Conservation (phyloP, 2,888 invertebrate species). For the Hecatera dysodea region DNA sequence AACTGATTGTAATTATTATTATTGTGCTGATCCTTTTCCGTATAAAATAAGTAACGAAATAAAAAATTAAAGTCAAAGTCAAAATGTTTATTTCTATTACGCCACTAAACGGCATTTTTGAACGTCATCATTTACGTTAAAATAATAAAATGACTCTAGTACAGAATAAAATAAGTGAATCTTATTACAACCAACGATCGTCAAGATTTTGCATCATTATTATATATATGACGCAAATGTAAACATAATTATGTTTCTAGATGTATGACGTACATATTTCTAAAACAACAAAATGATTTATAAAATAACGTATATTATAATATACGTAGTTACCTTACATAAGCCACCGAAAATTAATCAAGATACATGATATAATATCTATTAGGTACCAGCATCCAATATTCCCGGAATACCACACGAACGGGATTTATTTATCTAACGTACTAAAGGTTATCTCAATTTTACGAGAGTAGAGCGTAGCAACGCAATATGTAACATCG, state of each 20-base stretch:
- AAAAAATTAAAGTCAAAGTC: no score
- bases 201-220: background rate
- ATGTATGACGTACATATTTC: background rate
- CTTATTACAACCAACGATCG: no score
- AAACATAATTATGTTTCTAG: no score
- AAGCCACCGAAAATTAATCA: slow-evolving; percentile 35
- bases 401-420: slow-evolving; percentile 11
- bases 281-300: background rate
- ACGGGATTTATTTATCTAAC: slow-evolving; percentile 41
- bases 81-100: no score
- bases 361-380: slow-evolving; percentile 7
- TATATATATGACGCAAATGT: no score
- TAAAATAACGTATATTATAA: background rate
- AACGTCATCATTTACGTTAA: no score
- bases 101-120: no score
- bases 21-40: background rate
- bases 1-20: background rate
- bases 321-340: background rate
- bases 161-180: no score
- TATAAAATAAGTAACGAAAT: no score
- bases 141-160: no score
- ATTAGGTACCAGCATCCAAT: slow-evolving; percentile 30
- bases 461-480: slow-evolving; percentile 41
- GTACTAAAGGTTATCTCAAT: slow-evolving; percentile 41
- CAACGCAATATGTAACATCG: slow-evolving; percentile 51